phyloP scores from a whole-genome alignment of 2,113 vertebrate genomes.

The Pachypanchax playfairii region DNA sequence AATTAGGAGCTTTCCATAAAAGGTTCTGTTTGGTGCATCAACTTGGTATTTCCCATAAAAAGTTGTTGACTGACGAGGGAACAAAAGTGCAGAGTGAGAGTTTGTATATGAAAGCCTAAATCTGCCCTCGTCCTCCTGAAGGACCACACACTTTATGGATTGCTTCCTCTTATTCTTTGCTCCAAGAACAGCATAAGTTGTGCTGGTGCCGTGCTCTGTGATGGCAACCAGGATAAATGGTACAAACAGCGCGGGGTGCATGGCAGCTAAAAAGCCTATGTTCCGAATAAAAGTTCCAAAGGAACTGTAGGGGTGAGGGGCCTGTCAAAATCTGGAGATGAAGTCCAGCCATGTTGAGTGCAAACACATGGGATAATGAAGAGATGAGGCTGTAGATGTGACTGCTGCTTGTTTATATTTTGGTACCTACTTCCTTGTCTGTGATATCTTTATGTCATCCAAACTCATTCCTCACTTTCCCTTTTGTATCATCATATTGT shows the following conservation, averaged over 20 bases:
- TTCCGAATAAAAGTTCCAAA: slow-evolving; percentile 66
- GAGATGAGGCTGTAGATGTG: slow-evolving; percentile 2
- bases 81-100: slow-evolving; percentile 34
- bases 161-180: slow-evolving; percentile 59
- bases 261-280: slow-evolving; percentile 73
- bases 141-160: slow-evolving; percentile 65
- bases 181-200: slow-evolving; percentile 43
- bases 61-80: slow-evolving; percentile 55
- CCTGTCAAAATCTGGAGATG: slow-evolving; percentile 54
- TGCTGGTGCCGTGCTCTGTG: slow-evolving; percentile 62
- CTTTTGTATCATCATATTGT: slow-evolving; percentile 35
- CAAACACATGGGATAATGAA: slow-evolving; percentile 34
- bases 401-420: slow-evolving; percentile 39
- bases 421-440: slow-evolving; percentile 35
- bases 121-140: slow-evolving; percentile 52
- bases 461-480: slow-evolving; percentile 23
- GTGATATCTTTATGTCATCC: slow-evolving; percentile 21
- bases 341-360: slow-evolving; percentile 53
- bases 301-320: slow-evolving; percentile 38
- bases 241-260: slow-evolving; percentile 55
- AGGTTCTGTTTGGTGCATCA: slow-evolving; percentile 72
- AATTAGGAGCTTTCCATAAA: slow-evolving; percentile 71
- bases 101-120: slow-evolving; percentile 56
- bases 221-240: slow-evolving; percentile 73
- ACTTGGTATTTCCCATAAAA: slow-evolving; percentile 69